Base-by-base conservation (phyloP, 2,113 vertebrate species). In the Leptocoma aspasia region DNA sequence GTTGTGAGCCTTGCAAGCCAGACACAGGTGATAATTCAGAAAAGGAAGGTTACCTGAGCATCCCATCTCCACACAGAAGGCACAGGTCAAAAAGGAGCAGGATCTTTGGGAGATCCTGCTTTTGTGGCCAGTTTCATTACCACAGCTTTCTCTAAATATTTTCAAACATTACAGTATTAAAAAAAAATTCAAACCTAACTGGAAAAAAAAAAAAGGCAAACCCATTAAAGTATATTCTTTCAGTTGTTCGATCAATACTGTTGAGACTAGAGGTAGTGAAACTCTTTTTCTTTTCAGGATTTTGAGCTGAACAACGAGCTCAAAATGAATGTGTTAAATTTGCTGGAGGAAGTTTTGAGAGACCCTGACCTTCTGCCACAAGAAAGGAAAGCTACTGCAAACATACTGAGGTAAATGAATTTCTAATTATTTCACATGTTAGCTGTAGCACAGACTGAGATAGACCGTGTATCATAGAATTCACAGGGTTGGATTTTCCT, bases 311-410 rank as follows among this genome's bases (percentile, higher is more conserved):
- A 99, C 78, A 98, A 98, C 1, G 99, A 99, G 86, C 97, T 99
- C 95, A 99, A 99, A 97, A 99, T 99, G 98, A 98, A 98, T 4
- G 99, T 99, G 83, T 97, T 99, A 72, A 98, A 98, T 95, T 98
- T 99, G 84, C 97, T 99, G 88, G 99, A 99, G 97, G 99, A 99
- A 96, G 99, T 99, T 94, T 98, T 99, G 77, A 98, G 99, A 97
- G 99, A 99, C 89, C 99, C 99, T 47, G 99, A 99, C 90, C 98
- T 99, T 63, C 98, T 99, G 78, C 99, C 99, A 70, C 99, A 99
- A 96, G 99, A 99, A 98, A 99, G 99, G 69, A 99, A 99, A 98
- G 99, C 99, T 91, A 99, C 99, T 8, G 99, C 98, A 26, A 99
- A 99, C 94, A 99, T 99, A 96, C 90, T 99, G 91, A 99, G 98